These are phyloP conservation scores for Elephas maximus DNA, from an alignment of 2,113 vertebrate genomes.

Conservation along the genomic window DNA sequence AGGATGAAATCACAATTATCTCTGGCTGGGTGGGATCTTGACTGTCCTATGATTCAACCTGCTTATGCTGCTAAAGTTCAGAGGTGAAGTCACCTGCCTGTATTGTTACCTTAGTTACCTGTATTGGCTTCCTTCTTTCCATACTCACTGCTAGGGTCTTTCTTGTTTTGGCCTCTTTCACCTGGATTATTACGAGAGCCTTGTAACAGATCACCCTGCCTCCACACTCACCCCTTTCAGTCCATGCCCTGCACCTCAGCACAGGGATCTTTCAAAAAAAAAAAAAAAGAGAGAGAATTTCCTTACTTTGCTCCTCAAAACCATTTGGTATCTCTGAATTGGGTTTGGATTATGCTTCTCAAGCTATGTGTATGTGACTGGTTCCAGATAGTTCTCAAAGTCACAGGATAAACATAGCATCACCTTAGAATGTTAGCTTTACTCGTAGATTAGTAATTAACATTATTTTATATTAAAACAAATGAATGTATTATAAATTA, in stretches of 20 bases:
- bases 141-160: neutral
- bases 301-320: slow-evolving; percentile 2
- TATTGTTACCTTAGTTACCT: neutral
- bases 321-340: neutral
- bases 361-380: neutral
- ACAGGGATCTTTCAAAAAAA: neutral
- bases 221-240: neutral
- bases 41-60: neutral
- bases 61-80: neutral
- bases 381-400: neutral
- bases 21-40: neutral
- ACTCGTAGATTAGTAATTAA: neutral
- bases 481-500: neutral
- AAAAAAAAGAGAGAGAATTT: too few relatives aligned
- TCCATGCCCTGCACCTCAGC: neutral
- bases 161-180: neutral
- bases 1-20: neutral
- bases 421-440: neutral
- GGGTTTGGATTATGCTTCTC: neutral
- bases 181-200: neutral
- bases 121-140: neutral
- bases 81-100: neutral
- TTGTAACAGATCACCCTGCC: neutral
- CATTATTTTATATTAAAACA: slow-evolving; percentile 18
- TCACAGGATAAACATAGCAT: neutral